Base-by-base conservation (phyloP, 2,113 vertebrate species). In the Thinocorus orbignyianus region DNA sequence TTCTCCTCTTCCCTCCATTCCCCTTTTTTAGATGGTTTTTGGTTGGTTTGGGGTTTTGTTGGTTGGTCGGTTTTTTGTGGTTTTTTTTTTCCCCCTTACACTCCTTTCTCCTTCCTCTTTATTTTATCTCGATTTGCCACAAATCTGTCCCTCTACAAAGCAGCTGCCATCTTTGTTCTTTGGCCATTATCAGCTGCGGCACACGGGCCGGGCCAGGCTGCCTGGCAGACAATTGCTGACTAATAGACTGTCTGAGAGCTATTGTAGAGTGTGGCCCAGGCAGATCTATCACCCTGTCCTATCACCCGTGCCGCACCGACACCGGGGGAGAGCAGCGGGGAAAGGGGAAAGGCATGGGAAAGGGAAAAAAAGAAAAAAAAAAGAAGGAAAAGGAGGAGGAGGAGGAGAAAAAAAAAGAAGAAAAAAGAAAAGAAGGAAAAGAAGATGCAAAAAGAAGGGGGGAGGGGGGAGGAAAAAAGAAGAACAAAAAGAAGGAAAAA, bases 141-240 rank as follows among this genome's bases (percentile, higher is more conserved):
- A 96, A 92, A 97, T 97, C 97, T 97, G 97, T 96, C 88, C 96
- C 96, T 90, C 92, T 79, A 94, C 97, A 96, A 97, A 96, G 97
- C 98, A 98, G 97, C 97, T 98, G 97, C 98, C 98, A 98, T 98
- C 98, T 98, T 98, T 98, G 97, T 98, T 97, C 97, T 52, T 77
- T 81, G 80, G 89, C 97, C 97, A 98, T 98, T 98, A 98, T 97
- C 97, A 96, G 97, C 86, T 93, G 97, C 91, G 62, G 96, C 82
- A 77, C 96, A 91, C 92, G 84, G 93, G 88, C 96, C 87, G 25
- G 95, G 96, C 77, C 61, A 81, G 96, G 96, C 97, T 85, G 96
- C 95, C 90, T 62, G 94, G 96, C 97, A 95, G 95, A 98, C 98
- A 98, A 98, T 98, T 57, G 95, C 95, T 88, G 86, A 64, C 96